phyloP scores from a whole-genome alignment of 2,113 vertebrate genomes.

The Grantiella picta region DNA sequence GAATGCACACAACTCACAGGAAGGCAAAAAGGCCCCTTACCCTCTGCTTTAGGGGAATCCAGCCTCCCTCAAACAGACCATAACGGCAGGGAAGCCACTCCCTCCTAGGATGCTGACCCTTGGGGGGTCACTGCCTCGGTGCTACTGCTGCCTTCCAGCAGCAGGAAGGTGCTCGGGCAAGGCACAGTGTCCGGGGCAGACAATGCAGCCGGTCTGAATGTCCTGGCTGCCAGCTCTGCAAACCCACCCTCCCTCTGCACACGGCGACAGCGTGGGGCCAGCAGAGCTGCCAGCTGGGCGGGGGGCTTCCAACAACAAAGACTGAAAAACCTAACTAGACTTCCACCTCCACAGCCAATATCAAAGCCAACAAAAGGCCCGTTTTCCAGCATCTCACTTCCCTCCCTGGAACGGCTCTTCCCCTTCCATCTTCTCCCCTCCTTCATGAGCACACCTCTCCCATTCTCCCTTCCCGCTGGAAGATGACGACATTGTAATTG shows the following conservation, averaged over 20 bases:
- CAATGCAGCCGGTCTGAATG: background rate
- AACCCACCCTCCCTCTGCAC: background rate
- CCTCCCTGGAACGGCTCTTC: background rate
- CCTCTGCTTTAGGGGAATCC: background rate
- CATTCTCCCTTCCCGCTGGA: slow-evolving; percentile 8
- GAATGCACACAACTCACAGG: background rate
- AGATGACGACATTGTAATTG: slow-evolving; percentile 42
- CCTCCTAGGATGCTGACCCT: background rate
- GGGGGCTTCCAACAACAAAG: background rate
- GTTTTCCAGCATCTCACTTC: background rate
- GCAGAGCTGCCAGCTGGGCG: background rate
- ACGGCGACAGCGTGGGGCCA: background rate
- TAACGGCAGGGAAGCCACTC: background rate
- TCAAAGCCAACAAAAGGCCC: slow-evolving; percentile 1
- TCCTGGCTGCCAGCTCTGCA: background rate
- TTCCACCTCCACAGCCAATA: background rate
- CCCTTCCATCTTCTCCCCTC: slow-evolving; percentile 2
- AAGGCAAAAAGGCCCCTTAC: background rate
- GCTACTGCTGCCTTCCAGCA: background rate
- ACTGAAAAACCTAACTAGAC: background rate
- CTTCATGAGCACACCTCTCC: background rate
- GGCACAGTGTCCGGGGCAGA: rapidly evolving
- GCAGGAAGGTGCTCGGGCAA: background rate
- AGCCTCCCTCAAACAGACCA: background rate
- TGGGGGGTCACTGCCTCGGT: background rate